phyloP scores from a whole-genome alignment of 2,113 vertebrate genomes.

The Corvus hawaiiensis region DNA sequence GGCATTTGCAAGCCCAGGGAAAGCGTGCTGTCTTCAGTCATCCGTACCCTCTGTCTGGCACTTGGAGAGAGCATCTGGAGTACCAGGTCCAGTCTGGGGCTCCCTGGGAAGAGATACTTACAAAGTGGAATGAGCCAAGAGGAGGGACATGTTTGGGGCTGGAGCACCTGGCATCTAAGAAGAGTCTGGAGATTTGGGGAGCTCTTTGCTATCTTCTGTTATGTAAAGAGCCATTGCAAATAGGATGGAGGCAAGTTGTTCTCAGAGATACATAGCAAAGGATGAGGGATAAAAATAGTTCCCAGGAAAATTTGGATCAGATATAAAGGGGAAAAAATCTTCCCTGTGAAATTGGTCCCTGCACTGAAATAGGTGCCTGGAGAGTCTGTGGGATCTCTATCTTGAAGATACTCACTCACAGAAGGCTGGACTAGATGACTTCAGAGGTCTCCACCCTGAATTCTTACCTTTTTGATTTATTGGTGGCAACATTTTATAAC shows the following conservation, averaged over 20 bases:
- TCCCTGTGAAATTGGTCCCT: neutral
- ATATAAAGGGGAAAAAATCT: neutral
- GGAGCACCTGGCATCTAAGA: neutral
- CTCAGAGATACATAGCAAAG: neutral
- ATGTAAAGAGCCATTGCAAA: neutral
- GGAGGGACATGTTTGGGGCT: neutral
- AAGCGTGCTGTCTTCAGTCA: rapidly evolving
- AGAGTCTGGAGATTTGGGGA: neutral
- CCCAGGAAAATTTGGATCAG: neutral
- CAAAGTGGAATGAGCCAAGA: neutral
- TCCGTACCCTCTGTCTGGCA: neutral
- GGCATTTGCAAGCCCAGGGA: neutral
- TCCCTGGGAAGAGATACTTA: neutral
- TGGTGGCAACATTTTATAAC: neutral
- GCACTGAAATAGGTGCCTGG: neutral
- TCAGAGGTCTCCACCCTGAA: neutral
- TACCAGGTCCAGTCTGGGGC: neutral
- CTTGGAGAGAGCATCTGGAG: neutral
- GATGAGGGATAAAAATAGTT: neutral
- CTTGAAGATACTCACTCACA: neutral
- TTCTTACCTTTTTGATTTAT: neutral
- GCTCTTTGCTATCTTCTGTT: neutral
- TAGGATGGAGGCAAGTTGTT: neutral
- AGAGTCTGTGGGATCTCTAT: neutral
- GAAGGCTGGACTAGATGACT: neutral